These are phyloP conservation scores for Ceratina australensis DNA, from an alignment of 1,140 invertebrate species.

Conservation along the genomic window DNA sequence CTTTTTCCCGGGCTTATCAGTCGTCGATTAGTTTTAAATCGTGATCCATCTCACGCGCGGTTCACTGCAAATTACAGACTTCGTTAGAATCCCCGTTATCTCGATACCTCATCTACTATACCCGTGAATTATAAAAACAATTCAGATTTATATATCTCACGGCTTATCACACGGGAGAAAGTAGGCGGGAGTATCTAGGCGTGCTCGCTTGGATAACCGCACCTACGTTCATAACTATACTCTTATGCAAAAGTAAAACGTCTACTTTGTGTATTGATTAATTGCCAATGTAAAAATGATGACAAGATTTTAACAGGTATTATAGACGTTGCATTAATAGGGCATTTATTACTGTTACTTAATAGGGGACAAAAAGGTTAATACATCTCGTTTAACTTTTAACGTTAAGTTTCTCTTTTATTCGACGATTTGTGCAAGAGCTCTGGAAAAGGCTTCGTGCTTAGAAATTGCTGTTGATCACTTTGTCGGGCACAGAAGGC, in stretches of 20 bases:
- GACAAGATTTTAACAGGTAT: too few relatives aligned
- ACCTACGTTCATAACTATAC: too few relatives aligned
- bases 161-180: conserved; percentile 70
- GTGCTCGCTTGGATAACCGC: conserved; percentile 17
- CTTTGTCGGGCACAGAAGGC: too few relatives aligned
- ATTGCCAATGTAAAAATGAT: too few relatives aligned
- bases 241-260: too few relatives aligned
- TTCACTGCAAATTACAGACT: conserved; percentile 70
- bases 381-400: too few relatives aligned
- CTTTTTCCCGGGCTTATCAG: conserved; percentile 46
- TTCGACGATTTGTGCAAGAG: too few relatives aligned
- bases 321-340: too few relatives aligned
- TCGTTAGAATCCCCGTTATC: conserved; percentile 71
- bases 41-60: conserved; percentile 59
- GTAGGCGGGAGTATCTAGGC: conserved; percentile 66
- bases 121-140: conserved; percentile 71
- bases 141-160: conserved; percentile 71
- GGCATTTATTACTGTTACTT: too few relatives aligned
- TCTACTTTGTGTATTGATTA: neutral
- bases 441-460: neutral
- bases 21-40: conserved; percentile 63
- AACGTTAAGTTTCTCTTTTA: too few relatives aligned
- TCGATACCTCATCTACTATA: conserved; percentile 64
- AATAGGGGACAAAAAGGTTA: too few relatives aligned
- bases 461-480: neutral